phyloP scores from a whole-genome alignment of 2,888 invertebrate genomes.

The Tenthredo mesomela region DNA sequence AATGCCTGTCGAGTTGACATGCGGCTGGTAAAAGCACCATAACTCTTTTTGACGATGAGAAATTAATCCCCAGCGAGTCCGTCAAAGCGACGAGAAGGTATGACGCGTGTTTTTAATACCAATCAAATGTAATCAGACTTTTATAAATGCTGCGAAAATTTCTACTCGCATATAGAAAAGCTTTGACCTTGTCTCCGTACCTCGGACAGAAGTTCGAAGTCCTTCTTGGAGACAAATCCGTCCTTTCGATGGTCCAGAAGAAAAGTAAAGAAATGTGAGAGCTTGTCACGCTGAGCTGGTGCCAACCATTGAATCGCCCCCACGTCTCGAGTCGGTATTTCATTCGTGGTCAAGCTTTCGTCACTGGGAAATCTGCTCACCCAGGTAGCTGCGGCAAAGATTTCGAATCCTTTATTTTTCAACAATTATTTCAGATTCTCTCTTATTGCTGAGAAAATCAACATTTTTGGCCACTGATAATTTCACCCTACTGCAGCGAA shows the following conservation, averaged over 20 bases:
- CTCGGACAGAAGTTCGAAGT: slow-evolving; percentile 86
- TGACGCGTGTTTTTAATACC: neutral
- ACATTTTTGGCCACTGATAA: neutral
- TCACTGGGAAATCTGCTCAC: slow-evolving; percentile 85
- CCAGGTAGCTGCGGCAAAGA: slow-evolving; percentile 83
- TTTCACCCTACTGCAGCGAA: neutral
- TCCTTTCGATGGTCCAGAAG: slow-evolving; percentile 87
- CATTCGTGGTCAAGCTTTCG: slow-evolving; percentile 74
- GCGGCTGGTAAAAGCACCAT: neutral
- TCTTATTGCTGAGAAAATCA: neutral
- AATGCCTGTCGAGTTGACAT: neutral
- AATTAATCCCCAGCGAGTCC: neutral
- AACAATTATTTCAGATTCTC: neutral
- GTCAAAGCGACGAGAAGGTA: neutral
- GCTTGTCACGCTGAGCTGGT: slow-evolving; percentile 84
- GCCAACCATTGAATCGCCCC: slow-evolving; percentile 77
- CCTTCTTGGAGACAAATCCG: slow-evolving; percentile 85
- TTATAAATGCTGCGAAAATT: neutral
- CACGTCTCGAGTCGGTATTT: slow-evolving; percentile 51
- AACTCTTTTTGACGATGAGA: slow-evolving; percentile 11
- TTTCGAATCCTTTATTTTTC: neutral
- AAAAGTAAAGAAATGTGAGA: slow-evolving; percentile 86
- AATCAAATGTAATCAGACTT: neutral
- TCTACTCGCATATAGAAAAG: neutral
- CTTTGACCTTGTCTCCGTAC: slow-evolving; percentile 73